These are phyloP conservation scores for Corvus hawaiiensis DNA, from an alignment of 2,113 vertebrate species.

Conservation along the genomic window DNA sequence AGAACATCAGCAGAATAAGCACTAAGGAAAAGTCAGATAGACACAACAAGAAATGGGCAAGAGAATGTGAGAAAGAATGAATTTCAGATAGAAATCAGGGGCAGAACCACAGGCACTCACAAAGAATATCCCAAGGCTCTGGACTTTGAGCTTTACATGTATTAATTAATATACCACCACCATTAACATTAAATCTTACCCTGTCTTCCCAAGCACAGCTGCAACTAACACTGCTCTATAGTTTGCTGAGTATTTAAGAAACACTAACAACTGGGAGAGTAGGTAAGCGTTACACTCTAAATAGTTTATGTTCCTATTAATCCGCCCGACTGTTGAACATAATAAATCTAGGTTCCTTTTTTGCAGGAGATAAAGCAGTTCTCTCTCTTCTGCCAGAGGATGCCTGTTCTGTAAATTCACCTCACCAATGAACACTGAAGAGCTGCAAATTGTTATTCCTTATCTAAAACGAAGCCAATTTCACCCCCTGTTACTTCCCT, in stretches of 20 bases:
- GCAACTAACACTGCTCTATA: neutral
- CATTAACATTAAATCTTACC: neutral
- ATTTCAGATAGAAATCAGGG: neutral
- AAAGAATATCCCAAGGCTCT: neutral
- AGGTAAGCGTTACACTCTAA: neutral
- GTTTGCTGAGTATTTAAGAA: neutral
- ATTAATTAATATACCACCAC: neutral
- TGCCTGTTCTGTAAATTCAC: neutral
- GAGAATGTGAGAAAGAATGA: neutral
- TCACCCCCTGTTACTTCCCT: neutral
- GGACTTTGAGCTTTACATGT: neutral
- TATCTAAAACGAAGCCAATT: neutral
- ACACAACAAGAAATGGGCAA: neutral
- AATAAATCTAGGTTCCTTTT: neutral
- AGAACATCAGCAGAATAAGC: neutral
- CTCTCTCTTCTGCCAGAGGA: neutral
- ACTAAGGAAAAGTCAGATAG: neutral
- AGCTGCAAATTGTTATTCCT: neutral
- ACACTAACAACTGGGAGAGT: neutral
- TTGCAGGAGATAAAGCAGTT: neutral
- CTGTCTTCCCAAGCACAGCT: neutral
- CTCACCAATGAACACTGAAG: neutral
- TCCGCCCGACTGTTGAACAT: neutral
- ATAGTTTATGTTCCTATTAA: neutral
- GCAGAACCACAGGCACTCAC: neutral